Evolutionary conservation across 1,140 invertebrate genomes (phyloP), one percentile per base, ranked within the genome.

Genomic region (Drosophila eugracilis): DNA sequence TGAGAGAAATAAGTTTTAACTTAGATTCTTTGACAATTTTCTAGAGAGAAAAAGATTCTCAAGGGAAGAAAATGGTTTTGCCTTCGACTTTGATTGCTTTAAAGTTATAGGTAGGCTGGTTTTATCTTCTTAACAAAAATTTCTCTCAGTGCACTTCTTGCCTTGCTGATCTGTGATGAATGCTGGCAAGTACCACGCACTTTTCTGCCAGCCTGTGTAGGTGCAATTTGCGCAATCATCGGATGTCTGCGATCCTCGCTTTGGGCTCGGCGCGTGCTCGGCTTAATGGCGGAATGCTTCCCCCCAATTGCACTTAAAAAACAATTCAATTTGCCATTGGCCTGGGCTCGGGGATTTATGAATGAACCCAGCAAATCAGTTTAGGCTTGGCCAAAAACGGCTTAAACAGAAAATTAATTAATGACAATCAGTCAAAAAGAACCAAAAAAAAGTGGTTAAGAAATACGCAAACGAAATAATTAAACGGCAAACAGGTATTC

Each of bases 401-500:
- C 62, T 52, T 67, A 53, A 67, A 69, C 65, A 69, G 45, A 88
- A 88, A 88, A 88, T 88, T 88, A 88, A 88, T 88, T 88, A 88
- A 89, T 78, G 78, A 78, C 84, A 88, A 88, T 88, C 83, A 88
- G 65, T 88, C 83, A 88, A 83, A 84, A 36, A 14, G 0, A n/a
- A 34, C n/a, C n/a, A 34, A n/a, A 34, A 84, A 66, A 77, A 55
- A 67, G 30, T 21, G 60, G 24, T n/a, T 28, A 75, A 71, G 70
- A 85, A 86, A 89, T 86, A 88, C 83, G 83, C 84, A 88, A 88
- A 88, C 83, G 83, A 88, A 88, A 88, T 88, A 88, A 88, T 88
- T 88, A 88, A 88, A 88, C 71, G 78, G 65, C 78, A 83, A 88
- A 88, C 78, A 88, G 81, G 83, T 88, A 86, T 88, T 78, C 78